Conservation (phyloP, 2,888 invertebrate genomes). For the Tenthredo notha region DNA sequence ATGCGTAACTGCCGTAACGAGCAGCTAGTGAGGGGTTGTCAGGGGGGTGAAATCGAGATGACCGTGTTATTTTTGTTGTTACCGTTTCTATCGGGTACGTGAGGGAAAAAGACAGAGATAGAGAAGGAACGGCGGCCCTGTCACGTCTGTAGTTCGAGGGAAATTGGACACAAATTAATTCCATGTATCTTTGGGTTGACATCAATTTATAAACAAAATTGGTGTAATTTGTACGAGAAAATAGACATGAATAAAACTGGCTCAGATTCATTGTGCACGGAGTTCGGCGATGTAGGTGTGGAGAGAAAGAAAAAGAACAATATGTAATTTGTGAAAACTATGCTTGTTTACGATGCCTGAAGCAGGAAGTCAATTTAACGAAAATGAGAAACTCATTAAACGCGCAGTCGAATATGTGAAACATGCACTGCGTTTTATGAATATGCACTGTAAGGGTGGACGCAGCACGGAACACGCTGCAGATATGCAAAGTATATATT, state of each 20-base stretch:
- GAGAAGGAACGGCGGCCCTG: background rate
- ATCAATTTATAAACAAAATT: constrained; percentile 1
- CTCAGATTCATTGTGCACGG: background rate
- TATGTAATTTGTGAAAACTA: background rate
- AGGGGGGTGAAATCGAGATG: constrained; percentile 67
- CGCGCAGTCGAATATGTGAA: constrained; percentile 27
- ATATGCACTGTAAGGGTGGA: constrained; percentile 28
- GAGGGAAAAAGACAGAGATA: background rate
- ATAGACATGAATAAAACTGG: background rate
- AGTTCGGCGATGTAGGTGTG: background rate
- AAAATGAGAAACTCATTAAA: constrained; percentile 2
- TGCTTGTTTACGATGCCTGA: background rate
- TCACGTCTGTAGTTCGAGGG: background rate
- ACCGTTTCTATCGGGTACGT: background rate
- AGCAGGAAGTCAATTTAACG: background rate
- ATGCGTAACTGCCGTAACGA: constrained; percentile 49
- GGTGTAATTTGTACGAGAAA: background rate
- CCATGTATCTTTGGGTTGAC: background rate
- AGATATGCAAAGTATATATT: constrained; percentile 38
- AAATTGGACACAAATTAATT: background rate
- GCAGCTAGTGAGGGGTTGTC: constrained; percentile 21
- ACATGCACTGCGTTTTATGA: constrained; percentile 6
- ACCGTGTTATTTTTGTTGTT: constrained; percentile 69
- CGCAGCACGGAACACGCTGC: constrained; percentile 10
- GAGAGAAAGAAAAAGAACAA: background rate